Conservation (phyloP, 1,140 invertebrate genomes). For the Condylostylus longicornis region DNA sequence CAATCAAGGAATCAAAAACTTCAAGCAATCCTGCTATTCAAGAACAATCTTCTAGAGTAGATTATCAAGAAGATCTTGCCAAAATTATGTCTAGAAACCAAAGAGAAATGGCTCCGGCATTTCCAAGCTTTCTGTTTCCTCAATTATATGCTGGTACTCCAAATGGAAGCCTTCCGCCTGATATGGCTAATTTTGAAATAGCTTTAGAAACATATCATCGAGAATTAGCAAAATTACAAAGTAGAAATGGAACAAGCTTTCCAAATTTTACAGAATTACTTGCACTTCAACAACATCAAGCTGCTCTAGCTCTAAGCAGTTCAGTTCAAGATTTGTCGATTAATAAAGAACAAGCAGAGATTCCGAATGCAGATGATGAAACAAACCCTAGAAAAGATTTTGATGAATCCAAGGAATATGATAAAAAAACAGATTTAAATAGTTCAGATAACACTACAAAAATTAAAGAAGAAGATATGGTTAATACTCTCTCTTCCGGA, state of each 20-base stretch:
- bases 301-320: slow-evolving; percentile 43
- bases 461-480: too few relatives aligned
- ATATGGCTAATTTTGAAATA: slow-evolving; percentile 76
- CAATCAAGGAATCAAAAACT: too few relatives aligned
- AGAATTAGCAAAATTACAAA: slow-evolving; percentile 77
- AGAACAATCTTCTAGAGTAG: too few relatives aligned
- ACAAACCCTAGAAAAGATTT: too few relatives aligned
- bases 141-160: slow-evolving; percentile 60
- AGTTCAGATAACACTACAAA: too few relatives aligned
- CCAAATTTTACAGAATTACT: slow-evolving; percentile 41
- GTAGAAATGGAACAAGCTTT: too few relatives aligned
- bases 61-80: slow-evolving; percentile 90
- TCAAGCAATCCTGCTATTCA: too few relatives aligned
- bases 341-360: slow-evolving; percentile 56
- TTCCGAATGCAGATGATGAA: slow-evolving; percentile 7
- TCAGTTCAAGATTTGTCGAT: slow-evolving; percentile 71
- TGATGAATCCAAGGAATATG: too few relatives aligned
- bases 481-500: too few relatives aligned
- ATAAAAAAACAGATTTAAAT: too few relatives aligned
- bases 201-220: slow-evolving; percentile 80
- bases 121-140: too few relatives aligned
- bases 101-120: slow-evolving; percentile 50
- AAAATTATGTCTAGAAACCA: slow-evolving; percentile 70
- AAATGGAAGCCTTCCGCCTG: slow-evolving; percentile 38
- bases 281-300: slow-evolving; percentile 58